phyloP scores from a whole-genome alignment of 1,140 invertebrate genomes.

The Carcinoscorpius rotundicauda region DNA sequence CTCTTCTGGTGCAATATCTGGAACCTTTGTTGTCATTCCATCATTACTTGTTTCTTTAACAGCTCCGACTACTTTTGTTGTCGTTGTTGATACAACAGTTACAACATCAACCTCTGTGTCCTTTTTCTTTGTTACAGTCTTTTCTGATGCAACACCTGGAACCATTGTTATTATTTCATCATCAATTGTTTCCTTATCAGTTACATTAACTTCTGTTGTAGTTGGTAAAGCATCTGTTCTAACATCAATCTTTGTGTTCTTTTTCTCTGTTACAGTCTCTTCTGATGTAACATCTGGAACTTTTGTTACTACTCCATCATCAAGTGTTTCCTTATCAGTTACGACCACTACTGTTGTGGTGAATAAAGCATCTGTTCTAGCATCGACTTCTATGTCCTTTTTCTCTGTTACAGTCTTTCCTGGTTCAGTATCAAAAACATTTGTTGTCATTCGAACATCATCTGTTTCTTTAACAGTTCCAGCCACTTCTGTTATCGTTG shows the following conservation, averaged over 20 bases:
- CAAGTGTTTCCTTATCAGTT: not conserved
- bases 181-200: not conserved
- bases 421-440: not conserved
- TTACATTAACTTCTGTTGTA: not conserved
- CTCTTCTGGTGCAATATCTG: constrained; percentile 15
- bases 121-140: not conserved
- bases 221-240: not conserved
- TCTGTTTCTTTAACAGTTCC: too few relatives aligned
- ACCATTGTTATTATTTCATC: not conserved
- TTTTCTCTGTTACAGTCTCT: not conserved
- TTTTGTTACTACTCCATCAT: too few relatives aligned
- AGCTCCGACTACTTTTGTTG: not conserved
- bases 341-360: not conserved
- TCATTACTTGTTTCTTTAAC: not conserved
- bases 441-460: constrained; percentile 1
- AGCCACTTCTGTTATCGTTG: too few relatives aligned
- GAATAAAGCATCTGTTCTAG: not conserved
- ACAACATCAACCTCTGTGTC: not conserved
- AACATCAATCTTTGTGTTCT: not conserved
- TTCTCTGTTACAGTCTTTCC: not conserved
- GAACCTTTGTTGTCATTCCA: not conserved
- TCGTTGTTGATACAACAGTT: not conserved
- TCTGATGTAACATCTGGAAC: too few relatives aligned
- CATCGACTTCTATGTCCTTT: not conserved
- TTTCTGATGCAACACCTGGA: not conserved